phyloP scores from a whole-genome alignment of 1,140 invertebrate genomes.

The Sminthurinus signatus region DNA sequence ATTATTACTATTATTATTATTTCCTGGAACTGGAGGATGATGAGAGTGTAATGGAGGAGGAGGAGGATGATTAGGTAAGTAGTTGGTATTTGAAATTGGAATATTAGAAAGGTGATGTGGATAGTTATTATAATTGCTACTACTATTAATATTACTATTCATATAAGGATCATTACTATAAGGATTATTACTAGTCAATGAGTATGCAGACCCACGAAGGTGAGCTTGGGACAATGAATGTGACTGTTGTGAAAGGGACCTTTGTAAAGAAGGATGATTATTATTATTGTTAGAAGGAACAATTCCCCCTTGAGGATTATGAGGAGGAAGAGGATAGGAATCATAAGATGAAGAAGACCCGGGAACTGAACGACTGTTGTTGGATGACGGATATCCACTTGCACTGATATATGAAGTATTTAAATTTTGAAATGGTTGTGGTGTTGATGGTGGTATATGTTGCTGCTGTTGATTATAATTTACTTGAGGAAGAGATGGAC shows the following conservation, averaged over 20 bases:
- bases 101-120: too few relatives aligned
- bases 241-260: slow-evolving; percentile 2
- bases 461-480: neutral
- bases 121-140: too few relatives aligned
- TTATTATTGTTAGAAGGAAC: too few relatives aligned
- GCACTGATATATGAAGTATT: neutral
- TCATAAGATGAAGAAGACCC: neutral
- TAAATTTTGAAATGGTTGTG: slow-evolving; percentile 4
- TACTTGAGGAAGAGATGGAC: neutral
- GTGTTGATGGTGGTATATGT: slow-evolving; percentile 9
- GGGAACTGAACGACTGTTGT: neutral
- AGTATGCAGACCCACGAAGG: slow-evolving; percentile 11
- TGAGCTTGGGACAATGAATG: slow-evolving; percentile 9
- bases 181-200: slow-evolving; percentile 6
- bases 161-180: neutral
- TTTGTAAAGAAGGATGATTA: slow-evolving; percentile 6
- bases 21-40: neutral
- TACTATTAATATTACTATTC: too few relatives aligned
- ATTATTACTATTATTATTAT: neutral
- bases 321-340: slow-evolving; percentile 9
- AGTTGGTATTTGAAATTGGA: too few relatives aligned
- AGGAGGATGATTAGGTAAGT: neutral
- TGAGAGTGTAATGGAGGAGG: neutral
- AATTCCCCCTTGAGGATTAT: too few relatives aligned
- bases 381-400: neutral